These are phyloP conservation scores for Galbula dea DNA, from an alignment of 2,113 vertebrate species.

Conservation along the genomic window DNA sequence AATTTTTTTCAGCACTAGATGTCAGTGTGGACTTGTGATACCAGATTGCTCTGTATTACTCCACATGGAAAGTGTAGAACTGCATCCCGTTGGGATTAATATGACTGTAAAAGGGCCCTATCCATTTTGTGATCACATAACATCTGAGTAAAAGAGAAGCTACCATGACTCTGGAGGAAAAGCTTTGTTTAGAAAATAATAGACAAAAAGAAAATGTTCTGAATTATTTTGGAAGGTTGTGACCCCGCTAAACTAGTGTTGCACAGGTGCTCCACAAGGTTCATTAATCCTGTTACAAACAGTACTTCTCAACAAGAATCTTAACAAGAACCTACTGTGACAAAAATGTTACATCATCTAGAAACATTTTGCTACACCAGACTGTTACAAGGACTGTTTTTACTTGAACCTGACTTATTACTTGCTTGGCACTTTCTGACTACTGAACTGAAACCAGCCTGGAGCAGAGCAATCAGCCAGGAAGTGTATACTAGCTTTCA, in stretches of 20 bases:
- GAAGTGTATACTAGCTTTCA: background rate
- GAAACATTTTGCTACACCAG: background rate
- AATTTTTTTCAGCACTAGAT: conserved; percentile 74
- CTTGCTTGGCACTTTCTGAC: background rate
- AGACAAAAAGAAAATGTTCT: background rate
- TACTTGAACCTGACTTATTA: background rate
- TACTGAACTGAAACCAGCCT: background rate
- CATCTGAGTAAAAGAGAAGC: background rate
- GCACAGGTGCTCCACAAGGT: background rate
- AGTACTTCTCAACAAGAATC: background rate
- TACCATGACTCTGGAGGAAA: background rate
- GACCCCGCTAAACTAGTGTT: background rate
- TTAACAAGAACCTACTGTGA: background rate
- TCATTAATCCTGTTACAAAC: background rate
- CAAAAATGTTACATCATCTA: background rate
- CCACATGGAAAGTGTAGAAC: background rate
- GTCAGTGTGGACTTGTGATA: conserved; percentile 73
- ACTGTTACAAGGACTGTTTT: background rate
- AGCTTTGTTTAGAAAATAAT: background rate
- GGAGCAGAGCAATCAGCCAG: background rate
- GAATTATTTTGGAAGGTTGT: background rate
- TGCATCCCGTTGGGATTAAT: background rate
- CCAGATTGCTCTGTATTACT: background rate
- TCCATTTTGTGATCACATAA: background rate
- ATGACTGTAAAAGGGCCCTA: background rate